Percentiles rank a stretch among this genome's conserved stretches.
Conservation (phyloP, 92 coral and sea anemone genomes). For the Zoanthus solanderi region DNA sequence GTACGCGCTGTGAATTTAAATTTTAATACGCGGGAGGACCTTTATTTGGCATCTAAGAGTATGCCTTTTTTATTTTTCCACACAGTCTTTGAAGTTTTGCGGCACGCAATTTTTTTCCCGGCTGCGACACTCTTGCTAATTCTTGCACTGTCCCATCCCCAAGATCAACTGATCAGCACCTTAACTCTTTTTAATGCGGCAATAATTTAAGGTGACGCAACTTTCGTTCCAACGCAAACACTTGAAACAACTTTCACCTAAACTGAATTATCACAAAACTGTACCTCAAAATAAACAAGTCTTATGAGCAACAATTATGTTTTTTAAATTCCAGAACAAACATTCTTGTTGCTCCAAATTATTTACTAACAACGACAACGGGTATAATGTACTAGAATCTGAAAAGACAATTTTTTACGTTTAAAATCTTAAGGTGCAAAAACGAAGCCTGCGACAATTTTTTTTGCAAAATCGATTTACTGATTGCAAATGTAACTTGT, state of each 20-base stretch:
- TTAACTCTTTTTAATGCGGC: not conserved
- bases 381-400: slow-evolving; percentile 15
- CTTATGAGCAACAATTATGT: slow-evolving; percentile 20
- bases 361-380: slow-evolving; percentile 15
- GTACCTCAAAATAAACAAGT: slow-evolving; percentile 19
- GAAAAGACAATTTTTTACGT: slow-evolving; percentile 29
- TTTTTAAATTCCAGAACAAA: slow-evolving; percentile 13
- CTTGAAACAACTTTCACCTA: not conserved
- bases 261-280: not conserved
- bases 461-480: not conserved
- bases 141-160: not conserved
- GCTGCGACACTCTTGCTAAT: not conserved
- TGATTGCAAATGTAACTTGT: too few relatives aligned
- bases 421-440: not conserved
- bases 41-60: too few relatives aligned
- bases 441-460: slow-evolving; percentile 1
- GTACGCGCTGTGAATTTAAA: too few relatives aligned
- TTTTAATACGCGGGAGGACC: too few relatives aligned
- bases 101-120: not conserved
- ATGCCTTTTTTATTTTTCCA: too few relatives aligned
- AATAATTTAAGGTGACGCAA: not conserved
- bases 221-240: not conserved
- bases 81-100: too few relatives aligned
- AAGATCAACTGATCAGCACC: not conserved
- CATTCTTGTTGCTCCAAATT: slow-evolving; percentile 2